These are phyloP conservation scores for Polyergus mexicanus DNA, from an alignment of 1,140 invertebrate species.

Conservation along the genomic window DNA sequence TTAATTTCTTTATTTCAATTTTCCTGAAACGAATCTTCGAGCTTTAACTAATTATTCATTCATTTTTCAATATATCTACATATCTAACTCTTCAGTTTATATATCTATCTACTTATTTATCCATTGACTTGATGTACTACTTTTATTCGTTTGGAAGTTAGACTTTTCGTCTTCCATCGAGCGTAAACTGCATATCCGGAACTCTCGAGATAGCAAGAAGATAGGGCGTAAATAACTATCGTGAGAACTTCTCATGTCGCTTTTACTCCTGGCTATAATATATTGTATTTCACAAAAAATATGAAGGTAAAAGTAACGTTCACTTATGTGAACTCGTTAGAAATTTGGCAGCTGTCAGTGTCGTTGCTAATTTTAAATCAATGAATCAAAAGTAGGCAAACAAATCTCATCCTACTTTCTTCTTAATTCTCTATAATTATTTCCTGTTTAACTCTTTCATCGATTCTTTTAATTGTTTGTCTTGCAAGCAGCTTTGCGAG, in stretches of 20 bases:
- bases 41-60: slow-evolving; percentile 35
- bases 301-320: slow-evolving; percentile 1
- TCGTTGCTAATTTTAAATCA: slow-evolving; percentile 24
- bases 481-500: neutral
- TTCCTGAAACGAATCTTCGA: neutral
- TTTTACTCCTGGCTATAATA: slow-evolving; percentile 39
- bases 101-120: slow-evolving; percentile 47
- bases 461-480: neutral
- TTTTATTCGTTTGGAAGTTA: slow-evolving; percentile 38
- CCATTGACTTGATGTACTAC: slow-evolving; percentile 50
- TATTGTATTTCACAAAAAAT: slow-evolving; percentile 24
- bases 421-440: too few relatives aligned
- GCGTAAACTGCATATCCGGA: neutral
- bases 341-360: slow-evolving; percentile 4
- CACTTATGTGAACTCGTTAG: neutral
- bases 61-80: slow-evolving; percentile 30
- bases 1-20: neutral
- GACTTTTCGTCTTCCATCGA: slow-evolving; percentile 60
- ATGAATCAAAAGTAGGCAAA: neutral
- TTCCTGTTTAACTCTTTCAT: slow-evolving; percentile 2
- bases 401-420: neutral
- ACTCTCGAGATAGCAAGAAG: slow-evolving; percentile 31
- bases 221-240: slow-evolving; percentile 53
- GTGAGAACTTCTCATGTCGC: slow-evolving; percentile 39
- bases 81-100: slow-evolving; percentile 2